Percentiles rank a stretch among this genome's conserved stretches.
Conservation (phyloP, 1,140 invertebrate genomes). For the Drosophila serrata region DNA sequence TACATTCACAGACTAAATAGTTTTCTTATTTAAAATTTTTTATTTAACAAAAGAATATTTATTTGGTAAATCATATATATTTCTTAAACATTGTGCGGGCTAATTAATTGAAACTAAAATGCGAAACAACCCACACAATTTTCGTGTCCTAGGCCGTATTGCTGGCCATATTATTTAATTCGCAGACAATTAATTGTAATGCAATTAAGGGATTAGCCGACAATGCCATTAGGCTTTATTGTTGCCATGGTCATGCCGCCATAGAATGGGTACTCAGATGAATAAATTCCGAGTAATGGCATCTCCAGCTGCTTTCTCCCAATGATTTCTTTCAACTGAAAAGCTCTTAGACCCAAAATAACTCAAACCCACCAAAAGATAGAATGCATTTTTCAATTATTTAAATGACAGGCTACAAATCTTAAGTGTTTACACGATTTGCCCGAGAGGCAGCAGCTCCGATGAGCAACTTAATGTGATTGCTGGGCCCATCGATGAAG, state of each 20-base stretch:
- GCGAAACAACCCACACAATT: constrained; percentile 26
- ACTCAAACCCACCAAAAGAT: constrained; percentile 13
- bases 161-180: constrained; percentile 71
- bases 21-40: neutral
- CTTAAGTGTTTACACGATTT: constrained; percentile 73
- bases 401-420: constrained; percentile 75
- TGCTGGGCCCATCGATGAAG: constrained; percentile 43
- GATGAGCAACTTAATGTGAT: constrained; percentile 72
- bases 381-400: constrained; percentile 75
- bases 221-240: constrained; percentile 78
- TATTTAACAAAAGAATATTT: neutral
- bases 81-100: too few relatives aligned
- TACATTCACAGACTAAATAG: neutral
- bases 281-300: constrained; percentile 8
- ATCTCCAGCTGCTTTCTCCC: constrained; percentile 13
- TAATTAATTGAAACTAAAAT: constrained; percentile 1
- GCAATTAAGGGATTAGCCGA: constrained; percentile 78
- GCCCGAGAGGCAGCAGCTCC: constrained; percentile 18
- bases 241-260: constrained; percentile 30
- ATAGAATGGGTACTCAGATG: constrained; percentile 3
- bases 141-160: constrained; percentile 21
- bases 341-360: constrained; percentile 20
- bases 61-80: too few relatives aligned
- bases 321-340: constrained; percentile 3
- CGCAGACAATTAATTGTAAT: constrained; percentile 77